These are phyloP conservation scores for Hoplostethus atlanticus DNA, from an alignment of 2,797 vertebrate species.

Conservation along the genomic window DNA sequence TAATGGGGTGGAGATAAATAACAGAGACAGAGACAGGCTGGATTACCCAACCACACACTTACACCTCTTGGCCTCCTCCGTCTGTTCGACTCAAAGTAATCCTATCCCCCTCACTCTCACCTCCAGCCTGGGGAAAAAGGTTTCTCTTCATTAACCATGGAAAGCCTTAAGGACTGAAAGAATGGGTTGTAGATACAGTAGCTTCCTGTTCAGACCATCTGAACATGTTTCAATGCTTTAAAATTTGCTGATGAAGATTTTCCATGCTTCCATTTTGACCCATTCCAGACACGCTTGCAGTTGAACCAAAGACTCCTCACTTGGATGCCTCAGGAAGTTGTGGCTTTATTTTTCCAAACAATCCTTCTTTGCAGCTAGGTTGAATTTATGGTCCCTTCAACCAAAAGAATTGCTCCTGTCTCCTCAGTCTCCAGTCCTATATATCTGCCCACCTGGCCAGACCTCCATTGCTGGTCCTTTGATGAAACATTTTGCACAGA, in stretches of 20 bases:
- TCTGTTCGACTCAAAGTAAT: slow-evolving; percentile 56
- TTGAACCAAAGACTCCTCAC: slow-evolving; percentile 32
- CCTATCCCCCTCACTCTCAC: slow-evolving; percentile 45
- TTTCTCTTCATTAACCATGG: slow-evolving; percentile 39
- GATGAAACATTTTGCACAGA: slow-evolving; percentile 44
- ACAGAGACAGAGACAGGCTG: slow-evolving; percentile 43
- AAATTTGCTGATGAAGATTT: slow-evolving; percentile 50
- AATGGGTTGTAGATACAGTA: slow-evolving; percentile 52
- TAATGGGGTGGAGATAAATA: slow-evolving; percentile 66
- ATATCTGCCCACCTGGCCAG: slow-evolving; percentile 24
- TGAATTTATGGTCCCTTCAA: slow-evolving; percentile 46
- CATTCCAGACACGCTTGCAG: slow-evolving; percentile 25
- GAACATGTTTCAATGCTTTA: slow-evolving; percentile 59
- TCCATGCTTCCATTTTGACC: slow-evolving; percentile 53
- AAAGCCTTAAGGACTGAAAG: slow-evolving; percentile 52
- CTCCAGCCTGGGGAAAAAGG: slow-evolving; percentile 7
- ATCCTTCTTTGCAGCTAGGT: slow-evolving; percentile 38
- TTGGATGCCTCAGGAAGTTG: slow-evolving; percentile 58
- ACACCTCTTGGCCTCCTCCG: slow-evolving; percentile 50
- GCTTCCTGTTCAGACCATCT: slow-evolving; percentile 55
- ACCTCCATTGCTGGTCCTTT: slow-evolving; percentile 16
- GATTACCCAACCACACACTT: slow-evolving; percentile 58
- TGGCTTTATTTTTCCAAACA: slow-evolving; percentile 69
- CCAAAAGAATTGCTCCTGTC: slow-evolving; percentile 25
- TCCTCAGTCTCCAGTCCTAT: slow-evolving; percentile 15